Evolutionary conservation across 2,888 invertebrate genomes (phyloP).

Genomic region (Seira ritae): DNA sequence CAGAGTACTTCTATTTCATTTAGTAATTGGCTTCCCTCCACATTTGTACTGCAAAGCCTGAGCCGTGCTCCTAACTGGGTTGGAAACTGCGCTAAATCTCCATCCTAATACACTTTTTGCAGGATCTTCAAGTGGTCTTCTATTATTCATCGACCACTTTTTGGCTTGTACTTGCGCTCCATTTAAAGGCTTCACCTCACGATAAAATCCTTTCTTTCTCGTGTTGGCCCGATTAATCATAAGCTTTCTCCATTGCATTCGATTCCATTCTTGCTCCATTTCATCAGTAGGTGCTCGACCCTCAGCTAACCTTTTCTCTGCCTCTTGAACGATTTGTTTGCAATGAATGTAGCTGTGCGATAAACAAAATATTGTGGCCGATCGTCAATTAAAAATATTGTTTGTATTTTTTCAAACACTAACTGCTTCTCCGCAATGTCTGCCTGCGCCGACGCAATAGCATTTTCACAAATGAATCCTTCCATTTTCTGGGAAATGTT

Average conservation of each 20-base stretch:
- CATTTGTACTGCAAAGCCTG: neutral
- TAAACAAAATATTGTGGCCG: neutral
- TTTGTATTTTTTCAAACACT: neutral
- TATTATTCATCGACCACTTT: slow-evolving; percentile 51
- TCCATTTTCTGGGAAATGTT: slow-evolving; percentile 66
- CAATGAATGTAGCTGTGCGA: slow-evolving; percentile 51
- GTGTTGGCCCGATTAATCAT: slow-evolving; percentile 61
- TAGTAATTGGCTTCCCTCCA: neutral
- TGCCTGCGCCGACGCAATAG: slow-evolving; percentile 67
- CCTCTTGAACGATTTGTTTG: slow-evolving; percentile 41
- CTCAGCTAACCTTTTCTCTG: slow-evolving; percentile 52
- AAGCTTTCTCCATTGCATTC: slow-evolving; percentile 64
- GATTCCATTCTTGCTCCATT: slow-evolving; percentile 68
- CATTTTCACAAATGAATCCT: slow-evolving; percentile 70
- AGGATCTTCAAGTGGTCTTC: slow-evolving; percentile 52
- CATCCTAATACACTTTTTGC: slow-evolving; percentile 44
- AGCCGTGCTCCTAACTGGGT: neutral
- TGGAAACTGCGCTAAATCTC: slow-evolving; percentile 46
- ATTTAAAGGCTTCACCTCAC: slow-evolving; percentile 42
- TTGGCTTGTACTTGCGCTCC: slow-evolving; percentile 68
- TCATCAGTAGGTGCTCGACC: slow-evolving; percentile 62
- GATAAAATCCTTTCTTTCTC: slow-evolving; percentile 53
- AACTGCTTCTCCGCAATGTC: slow-evolving; percentile 67
- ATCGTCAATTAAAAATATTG: neutral
- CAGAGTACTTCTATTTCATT: too few species aligned